Evolutionary conservation across 2,113 vertebrate species (phyloP).

Genomic region (Urocitellus parryii): DNA sequence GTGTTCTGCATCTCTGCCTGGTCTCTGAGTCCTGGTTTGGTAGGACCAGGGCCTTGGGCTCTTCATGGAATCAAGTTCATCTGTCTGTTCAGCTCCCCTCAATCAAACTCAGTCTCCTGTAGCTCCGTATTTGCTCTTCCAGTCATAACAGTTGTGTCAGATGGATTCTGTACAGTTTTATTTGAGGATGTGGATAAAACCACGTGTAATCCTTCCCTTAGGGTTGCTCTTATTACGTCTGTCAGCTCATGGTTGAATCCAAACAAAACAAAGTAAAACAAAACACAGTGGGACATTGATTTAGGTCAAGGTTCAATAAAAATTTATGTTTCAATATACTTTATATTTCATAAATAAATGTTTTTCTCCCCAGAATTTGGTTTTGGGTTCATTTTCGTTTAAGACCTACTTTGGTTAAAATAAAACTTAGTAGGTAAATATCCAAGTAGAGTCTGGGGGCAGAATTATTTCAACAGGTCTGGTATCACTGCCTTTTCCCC

Average conservation of each 20-base stretch:
- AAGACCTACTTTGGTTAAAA: slow-evolving; percentile 32
- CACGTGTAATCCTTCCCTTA: neutral
- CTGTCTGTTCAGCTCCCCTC: neutral
- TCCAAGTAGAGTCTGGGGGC: neutral
- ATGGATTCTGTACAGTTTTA: neutral
- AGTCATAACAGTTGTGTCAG: neutral
- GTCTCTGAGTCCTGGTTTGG: too few relatives aligned
- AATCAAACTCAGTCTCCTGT: neutral
- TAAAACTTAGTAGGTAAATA: neutral
- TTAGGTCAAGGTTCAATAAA: neutral
- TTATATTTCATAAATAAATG: slow-evolving; percentile 26
- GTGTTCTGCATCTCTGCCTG: neutral
- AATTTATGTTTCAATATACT: neutral
- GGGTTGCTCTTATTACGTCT: neutral
- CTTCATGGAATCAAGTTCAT: neutral
- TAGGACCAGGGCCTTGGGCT: neutral
- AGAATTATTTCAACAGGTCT: slow-evolving; percentile 18
- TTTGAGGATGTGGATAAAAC: neutral
- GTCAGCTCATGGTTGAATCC: neutral
- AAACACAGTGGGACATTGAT: neutral
- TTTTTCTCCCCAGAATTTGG: neutral
- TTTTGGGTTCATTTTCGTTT: slow-evolving; percentile 5
- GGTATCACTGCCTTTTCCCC: neutral
- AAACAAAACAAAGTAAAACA: neutral
- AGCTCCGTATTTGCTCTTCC: neutral